Base-by-base conservation (phyloP, 1,140 invertebrate species). In the Bombus terrestris region DNA sequence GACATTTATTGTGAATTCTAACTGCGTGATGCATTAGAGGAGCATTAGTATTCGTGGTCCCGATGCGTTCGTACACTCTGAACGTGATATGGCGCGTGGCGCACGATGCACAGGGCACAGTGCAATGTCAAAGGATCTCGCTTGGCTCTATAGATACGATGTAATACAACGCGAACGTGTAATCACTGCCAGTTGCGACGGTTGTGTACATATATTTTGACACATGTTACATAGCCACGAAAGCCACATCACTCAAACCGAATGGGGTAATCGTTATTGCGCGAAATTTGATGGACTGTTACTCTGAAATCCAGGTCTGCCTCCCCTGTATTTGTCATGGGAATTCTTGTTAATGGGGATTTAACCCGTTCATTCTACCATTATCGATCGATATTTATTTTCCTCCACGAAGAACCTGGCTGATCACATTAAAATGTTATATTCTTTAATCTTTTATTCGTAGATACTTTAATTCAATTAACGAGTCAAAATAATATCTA, bases 1-100 rank as follows among this genome's bases (percentile, higher is more conserved):
- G 86, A 39, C 32, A 80, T 86, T 76, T 88, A 88, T 92, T 92
- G 89, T 85, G 85, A 91, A 93, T 93, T 92, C 90, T 47, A 43
- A 28, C 66, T 87, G 87, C 85, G 81, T 72, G 85, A 85, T 86
- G 86, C 89, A 92, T 92, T 93, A 92, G 86, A 85, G 82, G n/a
- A 39, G 81, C 91, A 92, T 93, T 93, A 93, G 92, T 92, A 92
- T 92, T 92, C 92, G 85, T 59, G n/a, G 86, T 86, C 74, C 64
- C 80, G 88, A 91, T 77, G 78, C 53, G 83, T 80, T 74, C 71
- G 62, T 39, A 47, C 39, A 83, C 74, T 62, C 78, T 73, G 89
- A 84, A 92, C 92, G 91, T 93, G 92, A 92, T 89, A 81, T 68
- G 90, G 78, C 81, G 88, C 81, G 77, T 85, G 86, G 83, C 88